A percentile compares a stretch with the other conserved stretches of the same genome.
These are phyloP conservation scores for Drosophila ambigua DNA, from an alignment of 1,140 invertebrate species.

Conservation along the genomic window DNA sequence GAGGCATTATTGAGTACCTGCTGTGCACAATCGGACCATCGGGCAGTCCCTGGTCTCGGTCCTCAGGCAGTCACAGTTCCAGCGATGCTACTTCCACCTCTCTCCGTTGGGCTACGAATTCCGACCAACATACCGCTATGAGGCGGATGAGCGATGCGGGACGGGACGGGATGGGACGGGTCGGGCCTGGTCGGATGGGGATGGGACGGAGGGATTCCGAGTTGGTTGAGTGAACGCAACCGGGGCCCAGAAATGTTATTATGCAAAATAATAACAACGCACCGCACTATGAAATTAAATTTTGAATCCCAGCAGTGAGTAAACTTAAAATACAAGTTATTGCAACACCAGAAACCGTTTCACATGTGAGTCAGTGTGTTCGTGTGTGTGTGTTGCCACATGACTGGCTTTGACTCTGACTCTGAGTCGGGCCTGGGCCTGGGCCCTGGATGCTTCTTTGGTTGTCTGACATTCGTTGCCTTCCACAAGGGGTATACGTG, in stretches of 20 bases:
- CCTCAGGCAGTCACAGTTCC: constrained; percentile 1
- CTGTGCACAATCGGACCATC: constrained; percentile 49
- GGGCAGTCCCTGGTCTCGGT: constrained; percentile 4
- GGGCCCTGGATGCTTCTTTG: neutral
- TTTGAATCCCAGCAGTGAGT: constrained; percentile 79
- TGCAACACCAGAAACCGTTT: constrained; percentile 44
- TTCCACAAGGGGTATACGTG: too few relatives aligned
- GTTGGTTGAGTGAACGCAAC: constrained; percentile 14
- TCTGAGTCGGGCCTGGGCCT: constrained; percentile 17
- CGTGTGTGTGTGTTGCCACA: constrained; percentile 64
- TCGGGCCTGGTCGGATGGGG: neutral
- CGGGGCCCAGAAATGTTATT: constrained; percentile 72
- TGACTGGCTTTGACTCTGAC: constrained; percentile 67
- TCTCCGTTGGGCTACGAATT: neutral
- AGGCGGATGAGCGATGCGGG: too few relatives aligned
- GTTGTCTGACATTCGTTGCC: constrained; percentile 27
- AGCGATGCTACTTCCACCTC: too few relatives aligned
- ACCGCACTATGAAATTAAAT: constrained; percentile 82
- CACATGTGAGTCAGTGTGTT: constrained; percentile 8
- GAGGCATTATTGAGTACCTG: constrained; percentile 29
- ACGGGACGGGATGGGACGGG: neutral
- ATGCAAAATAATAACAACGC: constrained; percentile 83
- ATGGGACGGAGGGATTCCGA: too few relatives aligned
- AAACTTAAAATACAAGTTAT: constrained; percentile 82
- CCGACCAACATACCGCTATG: too few relatives aligned